Evolutionary conservation across 2,888 invertebrate genomes (phyloP).

Genomic region (Baronia brevicornis): DNA sequence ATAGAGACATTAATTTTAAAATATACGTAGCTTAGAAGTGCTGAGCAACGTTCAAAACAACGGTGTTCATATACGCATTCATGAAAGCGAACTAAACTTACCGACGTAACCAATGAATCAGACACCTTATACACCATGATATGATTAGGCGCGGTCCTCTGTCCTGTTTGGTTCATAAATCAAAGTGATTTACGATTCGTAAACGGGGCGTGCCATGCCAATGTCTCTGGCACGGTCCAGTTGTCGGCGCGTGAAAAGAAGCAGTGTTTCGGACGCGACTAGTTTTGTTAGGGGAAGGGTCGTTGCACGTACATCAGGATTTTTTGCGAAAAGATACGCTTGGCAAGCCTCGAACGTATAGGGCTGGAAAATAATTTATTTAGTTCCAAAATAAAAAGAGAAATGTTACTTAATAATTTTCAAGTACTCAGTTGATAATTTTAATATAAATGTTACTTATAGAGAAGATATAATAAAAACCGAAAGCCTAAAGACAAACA

Average conservation of each 20-base stretch:
- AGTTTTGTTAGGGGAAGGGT: conserved; percentile 22
- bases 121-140: conserved; percentile 11
- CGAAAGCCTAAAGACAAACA: too few relatives aligned
- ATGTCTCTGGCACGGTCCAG: conserved; percentile 22
- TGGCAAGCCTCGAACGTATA: too few relatives aligned
- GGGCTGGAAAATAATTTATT: too few relatives aligned
- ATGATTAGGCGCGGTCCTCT: conserved; percentile 21
- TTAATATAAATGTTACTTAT: too few relatives aligned
- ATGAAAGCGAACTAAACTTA: conserved; percentile 1
- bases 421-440: too few relatives aligned
- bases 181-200: conserved; percentile 59
- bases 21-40: too few relatives aligned
- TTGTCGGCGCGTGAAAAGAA: conserved; percentile 19
- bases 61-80: too few relatives aligned
- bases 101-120: conserved; percentile 1
- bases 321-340: conserved; percentile 7
- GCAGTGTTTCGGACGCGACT: conserved; percentile 23
- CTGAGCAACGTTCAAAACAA: too few relatives aligned
- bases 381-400: too few relatives aligned
- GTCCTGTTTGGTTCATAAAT: conserved; percentile 56
- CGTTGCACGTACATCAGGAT: conserved; percentile 7
- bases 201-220: conserved; percentile 35
- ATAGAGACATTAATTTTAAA: too few relatives aligned
- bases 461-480: too few relatives aligned
- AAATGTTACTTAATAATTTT: too few relatives aligned